phyloP scores from a whole-genome alignment of 2,888 invertebrate species.

The Eupelmus urozonus region DNA sequence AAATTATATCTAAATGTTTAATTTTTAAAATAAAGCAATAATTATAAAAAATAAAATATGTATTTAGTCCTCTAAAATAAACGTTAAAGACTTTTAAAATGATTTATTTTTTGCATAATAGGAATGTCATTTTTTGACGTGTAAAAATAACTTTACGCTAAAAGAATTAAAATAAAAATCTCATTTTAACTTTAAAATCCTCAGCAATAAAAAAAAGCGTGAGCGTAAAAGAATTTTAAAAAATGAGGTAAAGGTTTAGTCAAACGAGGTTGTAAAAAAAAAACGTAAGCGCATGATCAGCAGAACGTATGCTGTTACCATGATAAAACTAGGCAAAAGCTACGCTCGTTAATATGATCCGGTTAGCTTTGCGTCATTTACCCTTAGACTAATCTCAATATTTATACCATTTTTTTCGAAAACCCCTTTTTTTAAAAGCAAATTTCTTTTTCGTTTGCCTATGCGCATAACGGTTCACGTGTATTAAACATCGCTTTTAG shows the following conservation, averaged over 20 bases:
- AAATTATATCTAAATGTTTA: no score
- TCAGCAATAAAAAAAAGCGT: neutral
- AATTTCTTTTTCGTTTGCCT: no score
- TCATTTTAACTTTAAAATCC: neutral
- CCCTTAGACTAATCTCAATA: no score
- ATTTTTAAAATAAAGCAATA: no score
- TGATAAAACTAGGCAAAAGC: neutral
- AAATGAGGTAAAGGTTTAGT: no score
- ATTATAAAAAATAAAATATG: neutral
- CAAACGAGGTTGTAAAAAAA: neutral
- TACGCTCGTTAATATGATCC: slow-evolving; percentile 16
- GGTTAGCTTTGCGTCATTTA: no score
- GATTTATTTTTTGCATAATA: neutral
- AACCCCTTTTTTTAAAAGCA: no score
- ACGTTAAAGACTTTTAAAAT: no score
- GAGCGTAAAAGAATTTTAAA: neutral
- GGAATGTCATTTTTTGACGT: neutral
- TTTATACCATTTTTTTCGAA: no score
- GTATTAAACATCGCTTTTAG: no score
- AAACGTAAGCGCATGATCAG: neutral
- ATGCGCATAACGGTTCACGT: no score
- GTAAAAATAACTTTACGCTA: neutral
- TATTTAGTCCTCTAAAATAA: neutral
- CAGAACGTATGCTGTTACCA: no score
- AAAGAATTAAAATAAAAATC: neutral